A percentile compares a stretch with the other conserved stretches of the same genome.
Evolutionary conservation across 37 sponge, comb jelly and placozoan species (phyloP).

Genomic region (Ephydatia muelleri): DNA sequence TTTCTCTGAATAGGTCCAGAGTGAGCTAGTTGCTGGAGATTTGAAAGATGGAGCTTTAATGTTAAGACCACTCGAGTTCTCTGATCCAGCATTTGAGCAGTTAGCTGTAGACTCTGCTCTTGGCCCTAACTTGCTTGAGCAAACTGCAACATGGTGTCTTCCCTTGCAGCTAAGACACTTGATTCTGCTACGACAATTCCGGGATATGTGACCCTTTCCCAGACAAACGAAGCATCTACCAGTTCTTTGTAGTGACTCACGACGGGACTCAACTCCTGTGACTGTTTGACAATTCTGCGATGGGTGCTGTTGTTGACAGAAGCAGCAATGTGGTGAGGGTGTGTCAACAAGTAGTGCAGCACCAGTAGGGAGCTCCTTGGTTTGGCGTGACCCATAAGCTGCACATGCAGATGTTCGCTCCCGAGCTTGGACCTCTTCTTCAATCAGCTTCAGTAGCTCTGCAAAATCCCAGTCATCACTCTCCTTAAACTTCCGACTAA

Average conservation of each 20-base stretch:
- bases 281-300: neutral
- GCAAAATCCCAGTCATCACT: slow-evolving; percentile 29
- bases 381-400: neutral
- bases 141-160: neutral
- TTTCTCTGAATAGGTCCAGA: neutral
- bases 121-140: neutral
- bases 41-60: neutral
- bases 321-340: neutral
- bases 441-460: slow-evolving; percentile 13
- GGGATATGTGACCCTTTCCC: slow-evolving; percentile 4
- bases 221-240: slow-evolving; percentile 5
- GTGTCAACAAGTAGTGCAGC: slow-evolving; percentile 6
- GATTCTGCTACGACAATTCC: neutral
- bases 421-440: slow-evolving; percentile 32
- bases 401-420: slow-evolving; percentile 10
- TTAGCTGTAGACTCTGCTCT: neutral
- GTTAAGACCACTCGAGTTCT: neutral
- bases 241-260: neutral
- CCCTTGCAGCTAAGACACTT: slow-evolving; percentile 4
- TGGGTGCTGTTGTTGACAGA: slow-evolving; percentile 9
- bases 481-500: slow-evolving; percentile 9
- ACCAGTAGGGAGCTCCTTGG: neutral
- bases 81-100: neutral
- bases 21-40: neutral
- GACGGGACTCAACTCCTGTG: neutral